Evolutionary conservation across 2,113 vertebrate species (phyloP), one percentile per base, ranked within the genome.

Genomic region (Corythornis vintsioides): DNA sequence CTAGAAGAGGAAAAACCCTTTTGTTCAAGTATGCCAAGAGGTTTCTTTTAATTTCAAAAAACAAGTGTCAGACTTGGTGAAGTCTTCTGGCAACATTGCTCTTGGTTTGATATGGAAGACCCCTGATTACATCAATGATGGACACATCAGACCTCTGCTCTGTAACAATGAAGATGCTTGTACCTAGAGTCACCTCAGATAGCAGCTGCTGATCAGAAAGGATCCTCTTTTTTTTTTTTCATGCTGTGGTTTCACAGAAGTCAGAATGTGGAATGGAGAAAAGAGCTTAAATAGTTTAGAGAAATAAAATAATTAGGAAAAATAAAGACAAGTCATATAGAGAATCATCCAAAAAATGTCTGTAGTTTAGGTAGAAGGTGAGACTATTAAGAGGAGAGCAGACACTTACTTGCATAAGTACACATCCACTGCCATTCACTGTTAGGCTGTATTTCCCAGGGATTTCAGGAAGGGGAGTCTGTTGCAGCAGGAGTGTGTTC

Each of bases 401-500:
- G 66, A 31, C 13, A 53, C 88, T 95, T 93, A 97, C 97, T 90
- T 98, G 97, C 45, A 90, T 29, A 48, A 95, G 90, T 15, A 95
- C 15, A 0, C 97, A 97, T 28, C 97, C 97, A 21, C 59, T 83
- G 56, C 97, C 97, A 9, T 65, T 94, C 69, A 97, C 70, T 42
- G 64, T 52, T 45, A 96, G 64, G 3, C 24, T 96, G 53, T 97
- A 97, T 50, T 94, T 85, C 31, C 83, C 93, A 10, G 92, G 90
- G 26, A 95, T 48, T 15, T 83, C 79, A 19, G 93, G 89, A 76
- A 97, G 76, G 9, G 35, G 7, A 55, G 31, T 84, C 50, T 92
- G 78, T n/a, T 97, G 97, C 53, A 97, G 55, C 42, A 98, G 91
- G 22, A 97, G 86, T 14, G 94, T 94, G 60, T 97, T 97, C 8